phyloP scores from a whole-genome alignment of 2,113 vertebrate genomes.

The Notarius lentiginosus region DNA sequence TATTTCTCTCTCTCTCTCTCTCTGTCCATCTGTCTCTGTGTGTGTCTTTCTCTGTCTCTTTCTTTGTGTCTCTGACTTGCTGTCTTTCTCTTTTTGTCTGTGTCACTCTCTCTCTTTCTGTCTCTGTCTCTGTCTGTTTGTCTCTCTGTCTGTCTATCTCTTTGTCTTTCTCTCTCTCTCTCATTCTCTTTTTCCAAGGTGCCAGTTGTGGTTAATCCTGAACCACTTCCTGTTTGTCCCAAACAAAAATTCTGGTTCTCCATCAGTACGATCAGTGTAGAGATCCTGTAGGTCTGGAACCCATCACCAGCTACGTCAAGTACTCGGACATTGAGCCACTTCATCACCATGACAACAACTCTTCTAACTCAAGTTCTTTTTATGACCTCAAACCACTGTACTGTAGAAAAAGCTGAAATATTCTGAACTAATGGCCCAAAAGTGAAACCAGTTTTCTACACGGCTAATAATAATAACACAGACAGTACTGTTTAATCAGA shows the following conservation, averaged over 20 bases:
- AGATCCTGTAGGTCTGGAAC: neutral
- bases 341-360: neutral
- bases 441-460: neutral
- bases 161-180: neutral
- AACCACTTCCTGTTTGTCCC: neutral
- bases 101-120: no score
- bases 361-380: neutral
- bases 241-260: neutral
- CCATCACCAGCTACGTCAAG: neutral
- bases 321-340: neutral
- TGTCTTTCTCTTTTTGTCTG: neutral
- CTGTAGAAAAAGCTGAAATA: neutral
- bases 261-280: neutral
- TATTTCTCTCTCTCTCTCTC: no score
- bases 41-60: neutral
- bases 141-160: neutral
- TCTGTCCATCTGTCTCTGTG: no score
- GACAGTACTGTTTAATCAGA: neutral
- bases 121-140: neutral
- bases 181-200: neutral
- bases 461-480: neutral
- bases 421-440: neutral
- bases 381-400: neutral
- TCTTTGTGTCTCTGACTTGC: neutral
- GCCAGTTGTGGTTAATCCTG: neutral